phyloP scores from a whole-genome alignment of 1,140 invertebrate genomes.

The Drosophila virilis region DNA sequence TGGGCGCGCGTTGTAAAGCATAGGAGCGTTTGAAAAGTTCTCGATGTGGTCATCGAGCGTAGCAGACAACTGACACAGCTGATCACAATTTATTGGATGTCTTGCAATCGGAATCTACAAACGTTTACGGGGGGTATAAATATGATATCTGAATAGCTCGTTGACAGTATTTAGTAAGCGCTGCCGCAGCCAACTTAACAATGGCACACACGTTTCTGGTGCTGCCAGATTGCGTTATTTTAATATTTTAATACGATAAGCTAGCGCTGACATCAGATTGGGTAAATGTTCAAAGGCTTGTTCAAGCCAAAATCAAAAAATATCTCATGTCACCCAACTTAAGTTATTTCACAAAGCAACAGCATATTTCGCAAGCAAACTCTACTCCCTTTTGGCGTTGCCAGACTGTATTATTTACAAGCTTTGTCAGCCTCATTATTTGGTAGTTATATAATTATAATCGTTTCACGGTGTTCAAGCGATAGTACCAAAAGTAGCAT shows the following conservation, averaged over 20 bases:
- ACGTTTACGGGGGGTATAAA: not conserved
- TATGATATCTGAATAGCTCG: not conserved
- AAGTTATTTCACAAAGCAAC: too few species aligned
- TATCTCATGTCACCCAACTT: too few species aligned
- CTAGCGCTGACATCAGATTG: too few species aligned
- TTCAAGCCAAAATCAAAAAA: too few species aligned
- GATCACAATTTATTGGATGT: too few species aligned
- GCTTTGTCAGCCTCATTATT: not conserved
- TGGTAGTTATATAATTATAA: too few species aligned
- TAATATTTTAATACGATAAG: too few species aligned
- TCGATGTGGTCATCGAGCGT: conserved; percentile 1
- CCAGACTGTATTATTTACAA: not conserved
- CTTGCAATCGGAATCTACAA: too few species aligned
- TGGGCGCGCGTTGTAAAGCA: conserved; percentile 8
- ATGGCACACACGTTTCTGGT: not conserved
- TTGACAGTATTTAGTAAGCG: not conserved
- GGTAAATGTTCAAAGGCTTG: too few species aligned
- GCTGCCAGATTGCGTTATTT: not conserved
- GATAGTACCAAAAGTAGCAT: too few species aligned
- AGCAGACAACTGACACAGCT: not conserved
- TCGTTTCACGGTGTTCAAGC: too few species aligned
- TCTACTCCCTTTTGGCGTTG: not conserved
- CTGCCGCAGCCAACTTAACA: not conserved
- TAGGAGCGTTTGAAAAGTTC: conserved; percentile 2
- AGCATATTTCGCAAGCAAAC: too few species aligned